Evolutionary conservation across 2,797 vertebrate genomes (phyloP), one percentile per base, ranked within the genome.

Genomic region (Intellagama lesueurii): DNA sequence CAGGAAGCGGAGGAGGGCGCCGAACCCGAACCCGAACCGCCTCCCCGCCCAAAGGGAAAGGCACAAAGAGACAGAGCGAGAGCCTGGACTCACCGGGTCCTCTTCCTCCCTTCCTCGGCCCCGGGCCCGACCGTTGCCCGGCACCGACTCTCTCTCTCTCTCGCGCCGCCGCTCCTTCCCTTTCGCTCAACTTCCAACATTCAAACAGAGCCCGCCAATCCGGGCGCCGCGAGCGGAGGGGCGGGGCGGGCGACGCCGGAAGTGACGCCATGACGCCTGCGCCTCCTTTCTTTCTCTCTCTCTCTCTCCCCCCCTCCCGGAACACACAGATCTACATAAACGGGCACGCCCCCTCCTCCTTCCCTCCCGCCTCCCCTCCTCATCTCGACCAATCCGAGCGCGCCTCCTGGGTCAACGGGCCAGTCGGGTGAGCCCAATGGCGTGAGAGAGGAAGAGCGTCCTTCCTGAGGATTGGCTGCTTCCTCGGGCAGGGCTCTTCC

Each of bases 171-270:
- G 11, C n/a, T 22, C 8, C n/a, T n/a, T 6, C 4, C n/a, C 7
- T 30, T 70, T 40, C 1, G 32, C 16, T 52, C 80, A 64, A 17
- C 14, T 68, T 28, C 40, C 87, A 7, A 32, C 47, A 4, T 86
- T 86, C 47, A 77, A 90, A 90, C 1, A 1, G 32, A 3, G 56
- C 70, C 80, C 80, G 89, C 84, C 78, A 40, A 86, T 60, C 76
- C 11, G 24, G n/a, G 44, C 4, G 7, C 11, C 16, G 6, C 11
- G 9, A 12, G 1, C 2, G 4, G 24, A 6, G 19, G 1, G 16
- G 0, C 5, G 9, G 56, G 17, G 16, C 24, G 68, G 16, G 35
- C 3, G 5, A 2, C 32, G 49, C 8, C 12, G 9, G 5, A 5
- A 11, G 22, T 52, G 78, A 87, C 86, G 86, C 40, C 86, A 60